Conservation (phyloP, 2,888 invertebrate genomes). For the Pharmacophagus antenor region DNA sequence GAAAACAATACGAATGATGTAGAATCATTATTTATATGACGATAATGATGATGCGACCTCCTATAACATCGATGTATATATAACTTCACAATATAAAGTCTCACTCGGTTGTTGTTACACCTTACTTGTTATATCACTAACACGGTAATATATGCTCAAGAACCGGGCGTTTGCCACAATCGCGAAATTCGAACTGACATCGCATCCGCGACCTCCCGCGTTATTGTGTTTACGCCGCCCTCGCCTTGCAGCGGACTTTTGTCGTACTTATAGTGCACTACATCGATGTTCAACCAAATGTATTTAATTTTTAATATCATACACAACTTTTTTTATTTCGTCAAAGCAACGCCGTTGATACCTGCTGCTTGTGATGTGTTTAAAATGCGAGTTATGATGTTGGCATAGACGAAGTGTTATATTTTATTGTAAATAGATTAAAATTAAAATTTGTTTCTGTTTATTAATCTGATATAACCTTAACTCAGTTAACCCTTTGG, state of each 20-base stretch:
- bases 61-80: neutral
- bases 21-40: neutral
- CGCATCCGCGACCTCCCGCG: constrained; percentile 33
- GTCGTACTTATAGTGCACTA: constrained; percentile 31
- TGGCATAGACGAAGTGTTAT: too few species aligned
- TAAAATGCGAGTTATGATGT: too few species aligned
- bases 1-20: neutral
- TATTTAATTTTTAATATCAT: too few species aligned
- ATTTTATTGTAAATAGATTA: too few species aligned
- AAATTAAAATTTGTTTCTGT: too few species aligned
- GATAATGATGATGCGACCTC: too few species aligned
- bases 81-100: neutral
- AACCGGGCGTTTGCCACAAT: constrained; percentile 35
- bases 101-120: neutral
- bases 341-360: too few species aligned
- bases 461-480: too few species aligned
- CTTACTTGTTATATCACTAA: neutral
- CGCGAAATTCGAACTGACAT: constrained; percentile 39
- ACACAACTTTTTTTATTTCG: too few species aligned
- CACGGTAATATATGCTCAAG: neutral
- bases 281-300: neutral
- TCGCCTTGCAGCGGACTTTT: constrained; percentile 7
- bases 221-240: constrained; percentile 8
- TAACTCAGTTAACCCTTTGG: too few species aligned
- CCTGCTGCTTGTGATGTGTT: too few species aligned